These are phyloP conservation scores for Meganola albula DNA, from an alignment of 2,888 invertebrate genomes.

Conservation along the genomic window DNA sequence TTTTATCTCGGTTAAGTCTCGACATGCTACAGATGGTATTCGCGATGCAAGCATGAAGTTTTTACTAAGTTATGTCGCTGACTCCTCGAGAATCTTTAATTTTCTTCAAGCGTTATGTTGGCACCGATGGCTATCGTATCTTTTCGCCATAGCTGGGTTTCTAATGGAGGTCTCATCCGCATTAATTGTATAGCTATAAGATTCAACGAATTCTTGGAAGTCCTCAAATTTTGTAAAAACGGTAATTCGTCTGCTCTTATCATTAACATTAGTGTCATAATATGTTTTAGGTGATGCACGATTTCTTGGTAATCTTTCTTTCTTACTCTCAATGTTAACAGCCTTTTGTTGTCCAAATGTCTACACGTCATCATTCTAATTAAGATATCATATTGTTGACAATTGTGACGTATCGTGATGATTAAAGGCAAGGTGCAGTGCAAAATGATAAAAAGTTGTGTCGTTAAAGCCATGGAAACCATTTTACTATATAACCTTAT, in stretches of 20 bases:
- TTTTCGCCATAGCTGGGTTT: no score
- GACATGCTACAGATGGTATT: slow-evolving; percentile 55
- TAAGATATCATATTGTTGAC: slow-evolving; percentile 29
- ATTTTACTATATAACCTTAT: no score
- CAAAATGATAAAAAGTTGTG: slow-evolving; percentile 22
- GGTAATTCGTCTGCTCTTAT: no score
- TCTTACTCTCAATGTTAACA: slow-evolving; percentile 25
- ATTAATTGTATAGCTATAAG: slow-evolving; percentile 22
- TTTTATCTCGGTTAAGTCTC: slow-evolving; percentile 52
- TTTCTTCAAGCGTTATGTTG: slow-evolving; percentile 37
- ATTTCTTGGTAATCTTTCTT: slow-evolving; percentile 32
- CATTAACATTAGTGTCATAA: slow-evolving; percentile 14
- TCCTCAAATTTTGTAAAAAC: no score
- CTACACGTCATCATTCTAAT: slow-evolving; percentile 31
- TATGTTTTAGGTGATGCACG: slow-evolving; percentile 13
- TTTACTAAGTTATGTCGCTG: slow-evolving; percentile 54
- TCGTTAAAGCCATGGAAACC: no score
- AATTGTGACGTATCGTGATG: slow-evolving; percentile 41
- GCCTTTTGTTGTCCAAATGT: slow-evolving; percentile 38
- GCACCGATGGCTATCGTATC: slow-evolving; percentile 33
- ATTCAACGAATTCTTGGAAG: no score
- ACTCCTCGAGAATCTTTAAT: slow-evolving; percentile 43
- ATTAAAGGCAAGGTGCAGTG: slow-evolving; percentile 32
- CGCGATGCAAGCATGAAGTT: slow-evolving; percentile 49
- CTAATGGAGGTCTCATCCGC: slow-evolving; percentile 26